Percentiles rank a stretch among this genome's conserved stretches.
Evolutionary conservation across 2,113 vertebrate species (phyloP).

Genomic region (Erythrolamprus reginae): DNA sequence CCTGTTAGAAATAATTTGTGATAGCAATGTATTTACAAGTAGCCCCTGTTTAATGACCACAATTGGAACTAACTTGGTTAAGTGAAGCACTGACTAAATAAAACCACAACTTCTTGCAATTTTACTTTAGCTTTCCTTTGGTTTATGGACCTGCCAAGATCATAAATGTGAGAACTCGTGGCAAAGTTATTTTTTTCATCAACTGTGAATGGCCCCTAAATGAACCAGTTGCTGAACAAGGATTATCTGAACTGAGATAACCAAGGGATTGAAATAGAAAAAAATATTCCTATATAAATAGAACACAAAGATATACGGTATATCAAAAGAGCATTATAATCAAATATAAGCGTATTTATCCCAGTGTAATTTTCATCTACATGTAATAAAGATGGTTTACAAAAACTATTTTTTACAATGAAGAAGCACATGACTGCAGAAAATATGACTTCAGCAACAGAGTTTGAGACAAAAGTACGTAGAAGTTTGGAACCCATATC

Average conservation of each 20-base stretch:
- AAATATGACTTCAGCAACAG: too few species aligned
- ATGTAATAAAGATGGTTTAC: background rate
- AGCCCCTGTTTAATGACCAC: background rate
- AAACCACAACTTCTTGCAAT: background rate
- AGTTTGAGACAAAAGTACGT: too few species aligned
- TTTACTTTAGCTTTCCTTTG: background rate
- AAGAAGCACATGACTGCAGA: too few species aligned
- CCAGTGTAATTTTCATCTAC: background rate
- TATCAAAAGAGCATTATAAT: background rate
- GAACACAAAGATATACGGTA: background rate
- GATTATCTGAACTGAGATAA: background rate
- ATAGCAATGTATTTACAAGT: conserved; percentile 7
- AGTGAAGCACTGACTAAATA: background rate
- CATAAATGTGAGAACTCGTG: background rate
- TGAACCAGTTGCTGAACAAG: background rate
- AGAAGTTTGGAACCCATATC: too few species aligned
- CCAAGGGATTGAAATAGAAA: conserved; percentile 6
- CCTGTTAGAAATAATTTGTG: conserved; percentile 48
- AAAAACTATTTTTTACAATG: background rate
- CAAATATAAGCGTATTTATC: background rate
- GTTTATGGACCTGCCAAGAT: background rate
- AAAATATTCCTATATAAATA: background rate
- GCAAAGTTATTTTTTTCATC: background rate
- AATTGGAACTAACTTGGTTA: background rate
- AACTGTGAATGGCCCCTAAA: background rate